These are phyloP conservation scores for Gymnocypris eckloni DNA, from an alignment of 2,797 vertebrate species.

Conservation along the genomic window DNA sequence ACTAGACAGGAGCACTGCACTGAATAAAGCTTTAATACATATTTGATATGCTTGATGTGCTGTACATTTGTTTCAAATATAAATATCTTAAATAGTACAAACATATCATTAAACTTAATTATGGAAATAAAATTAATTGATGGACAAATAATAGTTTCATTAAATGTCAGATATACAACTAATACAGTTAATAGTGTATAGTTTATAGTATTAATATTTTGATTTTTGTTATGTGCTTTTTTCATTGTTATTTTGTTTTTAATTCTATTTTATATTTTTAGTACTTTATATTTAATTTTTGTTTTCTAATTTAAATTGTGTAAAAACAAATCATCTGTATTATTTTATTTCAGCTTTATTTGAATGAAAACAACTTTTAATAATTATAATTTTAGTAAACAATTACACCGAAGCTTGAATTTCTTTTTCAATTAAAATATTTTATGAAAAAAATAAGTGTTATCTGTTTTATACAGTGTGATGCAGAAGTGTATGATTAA, in stretches of 20 bases:
- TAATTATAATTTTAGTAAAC: neutral
- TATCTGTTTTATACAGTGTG: neutral
- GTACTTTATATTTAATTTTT: neutral
- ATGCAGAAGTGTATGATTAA: neutral
- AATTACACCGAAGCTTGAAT: neutral
- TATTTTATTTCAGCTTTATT: neutral
- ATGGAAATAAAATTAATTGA: neutral
- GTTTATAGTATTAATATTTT: neutral
- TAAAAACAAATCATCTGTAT: neutral
- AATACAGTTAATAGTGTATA: neutral
- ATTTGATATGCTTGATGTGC: conserved; percentile 16
- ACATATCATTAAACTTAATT: neutral
- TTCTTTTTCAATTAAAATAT: neutral
- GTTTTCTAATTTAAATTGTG: neutral
- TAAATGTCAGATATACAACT: neutral
- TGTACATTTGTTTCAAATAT: conserved; percentile 19
- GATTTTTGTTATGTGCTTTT: neutral
- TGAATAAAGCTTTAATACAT: conserved; percentile 15
- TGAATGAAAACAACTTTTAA: neutral
- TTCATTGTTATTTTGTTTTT: neutral
- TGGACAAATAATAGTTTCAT: neutral
- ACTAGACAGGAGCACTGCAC: neutral
- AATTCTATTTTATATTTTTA: neutral
- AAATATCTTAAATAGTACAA: neutral
- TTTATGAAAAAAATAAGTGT: neutral